These are phyloP conservation scores for Callorhinus ursinus DNA, from an alignment of 2,113 vertebrate species.

Conservation along the genomic window DNA sequence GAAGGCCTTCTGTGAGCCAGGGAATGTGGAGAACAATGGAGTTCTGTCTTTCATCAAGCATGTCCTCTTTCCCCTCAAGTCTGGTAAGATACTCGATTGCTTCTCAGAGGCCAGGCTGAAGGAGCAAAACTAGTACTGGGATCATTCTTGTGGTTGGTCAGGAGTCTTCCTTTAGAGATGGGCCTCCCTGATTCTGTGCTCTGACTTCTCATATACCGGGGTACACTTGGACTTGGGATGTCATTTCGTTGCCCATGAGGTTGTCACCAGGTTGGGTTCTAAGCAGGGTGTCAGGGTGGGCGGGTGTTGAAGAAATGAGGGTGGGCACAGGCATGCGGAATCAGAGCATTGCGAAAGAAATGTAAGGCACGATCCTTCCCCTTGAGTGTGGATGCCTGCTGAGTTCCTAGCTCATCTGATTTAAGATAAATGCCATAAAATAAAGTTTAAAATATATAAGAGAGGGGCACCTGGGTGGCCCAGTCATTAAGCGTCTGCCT, in stretches of 20 bases:
- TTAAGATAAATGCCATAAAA: not conserved
- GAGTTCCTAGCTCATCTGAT: not conserved
- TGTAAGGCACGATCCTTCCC: not conserved
- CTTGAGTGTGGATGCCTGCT: not conserved
- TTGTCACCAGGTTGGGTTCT: not conserved
- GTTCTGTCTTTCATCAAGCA: slow-evolving; percentile 96
- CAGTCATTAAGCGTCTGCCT: too few relatives aligned
- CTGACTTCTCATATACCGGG: not conserved
- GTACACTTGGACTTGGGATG: not conserved
- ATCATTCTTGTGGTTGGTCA: not conserved
- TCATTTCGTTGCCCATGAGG: not conserved
- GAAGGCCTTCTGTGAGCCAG: slow-evolving; percentile 98
- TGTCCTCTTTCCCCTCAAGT: slow-evolving; percentile 94
- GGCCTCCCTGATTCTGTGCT: slow-evolving; percentile 36
- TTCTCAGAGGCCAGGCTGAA: not conserved
- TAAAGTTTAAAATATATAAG: not conserved
- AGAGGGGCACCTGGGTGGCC: not conserved
- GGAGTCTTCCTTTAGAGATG: not conserved
- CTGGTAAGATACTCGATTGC: slow-evolving; percentile 85
- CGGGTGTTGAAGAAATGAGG: not conserved
- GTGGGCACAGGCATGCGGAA: not conserved
- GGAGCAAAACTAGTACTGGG: not conserved
- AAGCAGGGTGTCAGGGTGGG: not conserved
- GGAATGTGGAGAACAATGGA: slow-evolving; percentile 96
- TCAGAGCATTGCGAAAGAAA: not conserved